Evolutionary conservation across 2,113 vertebrate genomes (phyloP).

Genomic region (Sinocyclocheilus maitianheensis): DNA sequence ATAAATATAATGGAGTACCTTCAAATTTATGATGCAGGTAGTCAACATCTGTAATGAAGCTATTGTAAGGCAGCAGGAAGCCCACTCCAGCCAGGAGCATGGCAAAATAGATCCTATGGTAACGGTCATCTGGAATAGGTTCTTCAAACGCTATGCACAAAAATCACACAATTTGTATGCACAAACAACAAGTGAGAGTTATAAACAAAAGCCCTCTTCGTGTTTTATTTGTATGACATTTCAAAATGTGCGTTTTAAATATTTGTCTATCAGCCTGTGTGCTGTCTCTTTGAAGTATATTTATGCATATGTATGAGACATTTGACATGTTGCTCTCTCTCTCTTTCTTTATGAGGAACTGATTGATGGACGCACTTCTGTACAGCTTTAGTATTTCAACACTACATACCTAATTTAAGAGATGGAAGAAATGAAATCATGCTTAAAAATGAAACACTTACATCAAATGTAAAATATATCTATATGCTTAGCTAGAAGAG

Average conservation of each 20-base stretch:
- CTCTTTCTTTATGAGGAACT: background rate
- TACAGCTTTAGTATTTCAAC: background rate
- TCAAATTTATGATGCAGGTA: conserved; percentile 95
- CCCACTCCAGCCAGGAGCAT: conserved; percentile 97
- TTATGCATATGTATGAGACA: conserved; percentile 37
- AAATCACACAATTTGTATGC: conserved; percentile 11
- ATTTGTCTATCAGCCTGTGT: background rate
- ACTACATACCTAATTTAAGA: background rate
- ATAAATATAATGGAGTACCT: conserved; percentile 72
- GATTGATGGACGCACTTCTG: background rate
- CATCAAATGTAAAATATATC: no score
- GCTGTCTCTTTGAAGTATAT: conserved; percentile 1
- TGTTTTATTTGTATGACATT: conserved; percentile 13
- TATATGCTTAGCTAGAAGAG: background rate
- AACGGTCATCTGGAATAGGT: conserved; percentile 86
- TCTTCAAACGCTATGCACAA: conserved; percentile 76
- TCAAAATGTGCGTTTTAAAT: background rate
- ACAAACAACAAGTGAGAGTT: background rate
- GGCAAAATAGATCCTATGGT: conserved; percentile 96
- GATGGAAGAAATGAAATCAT: background rate
- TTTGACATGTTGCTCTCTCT: conserved; percentile 25
- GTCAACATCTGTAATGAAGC: conserved; percentile 97
- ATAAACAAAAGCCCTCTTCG: background rate
- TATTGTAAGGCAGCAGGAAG: conserved; percentile 97
- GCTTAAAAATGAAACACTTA: background rate